A percentile compares a stretch with the other conserved stretches of the same genome.
Evolutionary conservation across 2,113 vertebrate genomes (phyloP).

Genomic region (Echinops telfairi): DNA sequence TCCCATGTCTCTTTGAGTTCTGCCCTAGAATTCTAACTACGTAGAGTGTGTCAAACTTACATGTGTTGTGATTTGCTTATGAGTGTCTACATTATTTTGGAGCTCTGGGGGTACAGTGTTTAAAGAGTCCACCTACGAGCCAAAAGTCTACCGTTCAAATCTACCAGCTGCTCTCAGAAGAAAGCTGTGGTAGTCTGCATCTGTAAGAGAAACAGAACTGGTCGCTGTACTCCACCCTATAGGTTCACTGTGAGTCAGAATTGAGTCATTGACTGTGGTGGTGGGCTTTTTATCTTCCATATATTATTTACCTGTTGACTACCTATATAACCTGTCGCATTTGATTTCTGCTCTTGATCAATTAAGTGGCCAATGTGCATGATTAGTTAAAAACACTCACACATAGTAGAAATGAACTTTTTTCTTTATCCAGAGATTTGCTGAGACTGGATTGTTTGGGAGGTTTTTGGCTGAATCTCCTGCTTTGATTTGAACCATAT

Average conservation of each 20-base stretch:
- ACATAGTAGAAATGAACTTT: not conserved
- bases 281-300: not conserved
- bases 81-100: not conserved
- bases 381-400: not conserved
- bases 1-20: slow-evolving; percentile 43
- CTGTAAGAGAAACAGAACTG: not conserved
- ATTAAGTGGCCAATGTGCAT: slow-evolving; percentile 20
- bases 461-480: not conserved
- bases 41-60: slow-evolving; percentile 16
- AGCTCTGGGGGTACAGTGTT: not conserved
- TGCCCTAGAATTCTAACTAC: not conserved
- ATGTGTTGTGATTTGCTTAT: slow-evolving; percentile 30
- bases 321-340: not conserved
- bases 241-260: not conserved
- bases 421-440: slow-evolving; percentile 61
- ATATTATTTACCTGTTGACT: not conserved
- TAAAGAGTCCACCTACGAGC: not conserved
- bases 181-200: not conserved
- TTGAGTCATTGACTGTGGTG: not conserved
- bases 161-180: not conserved
- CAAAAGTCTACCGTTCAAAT: not conserved
- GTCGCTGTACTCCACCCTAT: not conserved
- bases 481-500: slow-evolving; percentile 44
- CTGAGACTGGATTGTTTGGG: slow-evolving; percentile 5
- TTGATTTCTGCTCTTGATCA: too few species aligned